Conservation (phyloP, 2,113 vertebrate genomes). For the Elanus axillaris region DNA sequence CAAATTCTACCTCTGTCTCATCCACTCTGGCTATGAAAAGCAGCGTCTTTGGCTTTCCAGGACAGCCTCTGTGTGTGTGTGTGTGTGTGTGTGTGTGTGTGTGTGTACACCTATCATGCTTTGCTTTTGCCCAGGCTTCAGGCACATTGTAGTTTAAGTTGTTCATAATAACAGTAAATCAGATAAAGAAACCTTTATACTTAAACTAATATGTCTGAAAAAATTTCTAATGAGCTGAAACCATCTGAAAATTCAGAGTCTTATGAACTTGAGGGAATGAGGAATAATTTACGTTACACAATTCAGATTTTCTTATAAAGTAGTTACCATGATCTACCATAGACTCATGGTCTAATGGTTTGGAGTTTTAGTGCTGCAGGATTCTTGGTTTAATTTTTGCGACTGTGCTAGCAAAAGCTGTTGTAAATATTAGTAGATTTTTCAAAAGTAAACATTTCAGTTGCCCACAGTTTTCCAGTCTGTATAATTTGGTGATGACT, state of each 20-base stretch:
- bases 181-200: neutral
- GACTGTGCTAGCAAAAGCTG: neutral
- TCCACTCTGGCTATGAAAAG: neutral
- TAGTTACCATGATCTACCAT: neutral
- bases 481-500: neutral
- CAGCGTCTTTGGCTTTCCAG: neutral
- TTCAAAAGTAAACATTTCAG: neutral
- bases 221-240: neutral
- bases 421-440: neutral
- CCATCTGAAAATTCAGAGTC: neutral
- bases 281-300: neutral
- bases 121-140: neutral
- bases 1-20: neutral
- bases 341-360: neutral
- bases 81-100: neutral
- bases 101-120: neutral
- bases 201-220: neutral
- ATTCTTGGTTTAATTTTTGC: neutral
- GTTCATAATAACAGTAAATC: neutral
- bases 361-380: neutral
- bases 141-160: neutral
- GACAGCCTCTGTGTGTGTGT: neutral
- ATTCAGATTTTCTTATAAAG: neutral
- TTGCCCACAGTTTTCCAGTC: neutral
- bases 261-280: neutral